These are phyloP conservation scores for Chionodraco myersi DNA, from an alignment of 2,113 vertebrate species.

Conservation along the genomic window DNA sequence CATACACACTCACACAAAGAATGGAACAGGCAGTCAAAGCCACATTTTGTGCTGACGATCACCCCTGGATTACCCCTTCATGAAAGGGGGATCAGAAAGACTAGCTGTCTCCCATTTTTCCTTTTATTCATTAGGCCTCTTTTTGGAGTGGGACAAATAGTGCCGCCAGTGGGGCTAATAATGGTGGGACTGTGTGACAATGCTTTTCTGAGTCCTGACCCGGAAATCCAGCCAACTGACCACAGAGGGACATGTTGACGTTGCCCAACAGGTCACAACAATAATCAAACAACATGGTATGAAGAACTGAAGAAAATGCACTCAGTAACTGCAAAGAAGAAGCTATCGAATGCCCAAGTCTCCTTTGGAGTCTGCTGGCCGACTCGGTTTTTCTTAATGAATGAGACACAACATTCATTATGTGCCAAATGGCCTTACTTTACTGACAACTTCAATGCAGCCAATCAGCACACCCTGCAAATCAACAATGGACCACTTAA, in stretches of 20 bases:
- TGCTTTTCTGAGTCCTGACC: constrained; percentile 55
- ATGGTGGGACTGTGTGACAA: constrained; percentile 76
- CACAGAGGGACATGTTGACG: constrained; percentile 58
- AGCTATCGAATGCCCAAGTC: background rate
- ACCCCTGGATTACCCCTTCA: constrained; percentile 77
- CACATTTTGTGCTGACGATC: constrained; percentile 82
- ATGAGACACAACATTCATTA: constrained; percentile 2
- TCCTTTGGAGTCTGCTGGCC: background rate
- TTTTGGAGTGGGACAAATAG: constrained; percentile 81
- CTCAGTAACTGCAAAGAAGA: background rate
- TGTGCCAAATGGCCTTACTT: constrained; percentile 16
- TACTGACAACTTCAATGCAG: constrained; percentile 18
- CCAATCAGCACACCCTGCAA: constrained; percentile 25
- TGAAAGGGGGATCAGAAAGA: constrained; percentile 84
- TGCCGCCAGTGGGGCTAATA: constrained; percentile 72
- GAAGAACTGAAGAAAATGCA: background rate
- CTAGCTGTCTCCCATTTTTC: constrained; percentile 76
- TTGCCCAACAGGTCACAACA: constrained; percentile 42
- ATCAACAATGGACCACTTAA: constrained; percentile 21
- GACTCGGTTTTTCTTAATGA: background rate
- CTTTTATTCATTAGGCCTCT: constrained; percentile 77
- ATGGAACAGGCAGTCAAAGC: constrained; percentile 67
- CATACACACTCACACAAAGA: constrained; percentile 37
- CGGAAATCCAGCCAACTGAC: constrained; percentile 65
- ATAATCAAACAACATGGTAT: background rate